Evolutionary conservation across 2,888 invertebrate species (phyloP).

Genomic region (Dioctria linearis): DNA sequence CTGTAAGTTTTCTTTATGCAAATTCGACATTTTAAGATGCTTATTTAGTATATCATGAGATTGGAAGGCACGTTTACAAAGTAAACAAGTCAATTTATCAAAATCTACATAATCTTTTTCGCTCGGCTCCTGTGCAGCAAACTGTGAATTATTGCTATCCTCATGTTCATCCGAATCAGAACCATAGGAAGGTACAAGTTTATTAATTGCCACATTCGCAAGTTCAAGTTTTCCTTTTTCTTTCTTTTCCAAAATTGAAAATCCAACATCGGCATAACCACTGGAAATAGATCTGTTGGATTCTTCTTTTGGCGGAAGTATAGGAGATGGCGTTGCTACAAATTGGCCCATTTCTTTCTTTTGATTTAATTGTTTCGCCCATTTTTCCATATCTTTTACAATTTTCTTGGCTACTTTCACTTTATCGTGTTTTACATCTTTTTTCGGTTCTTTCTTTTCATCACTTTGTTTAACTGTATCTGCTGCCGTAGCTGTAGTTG

Average conservation of each 20-base stretch:
- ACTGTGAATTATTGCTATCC: slow-evolving; percentile 58
- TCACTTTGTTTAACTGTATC: slow-evolving; percentile 68
- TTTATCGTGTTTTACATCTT: slow-evolving; percentile 89
- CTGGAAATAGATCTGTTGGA: slow-evolving; percentile 56
- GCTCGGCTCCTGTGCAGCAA: slow-evolving; percentile 73
- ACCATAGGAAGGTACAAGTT: slow-evolving; percentile 84
- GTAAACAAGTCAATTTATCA: slow-evolving; percentile 89
- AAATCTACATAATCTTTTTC: slow-evolving; percentile 89
- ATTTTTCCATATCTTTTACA: slow-evolving; percentile 88
- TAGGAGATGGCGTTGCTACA: slow-evolving; percentile 67
- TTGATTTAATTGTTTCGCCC: slow-evolving; percentile 98
- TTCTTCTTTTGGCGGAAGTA: slow-evolving; percentile 62
- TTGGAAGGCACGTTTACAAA: slow-evolving; percentile 96
- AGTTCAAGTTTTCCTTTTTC: slow-evolving; percentile 70
- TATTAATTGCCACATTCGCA: slow-evolving; percentile 66
- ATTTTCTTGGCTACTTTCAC: slow-evolving; percentile 98
- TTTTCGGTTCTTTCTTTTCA: slow-evolving; percentile 71
- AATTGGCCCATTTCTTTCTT: slow-evolving; percentile 81
- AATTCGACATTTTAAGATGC: slow-evolving; percentile 93
- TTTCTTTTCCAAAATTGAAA: slow-evolving; percentile 90
- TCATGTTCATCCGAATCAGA: slow-evolving; percentile 76
- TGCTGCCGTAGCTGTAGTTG: slow-evolving; percentile 67
- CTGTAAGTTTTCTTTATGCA: slow-evolving; percentile 91
- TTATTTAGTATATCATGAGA: slow-evolving; percentile 89
- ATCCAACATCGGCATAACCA: slow-evolving; percentile 93